A percentile compares a stretch with the other conserved stretches of the same genome.
Conservation (phyloP, 2,888 invertebrate species). For the Acrobasis suavella region DNA sequence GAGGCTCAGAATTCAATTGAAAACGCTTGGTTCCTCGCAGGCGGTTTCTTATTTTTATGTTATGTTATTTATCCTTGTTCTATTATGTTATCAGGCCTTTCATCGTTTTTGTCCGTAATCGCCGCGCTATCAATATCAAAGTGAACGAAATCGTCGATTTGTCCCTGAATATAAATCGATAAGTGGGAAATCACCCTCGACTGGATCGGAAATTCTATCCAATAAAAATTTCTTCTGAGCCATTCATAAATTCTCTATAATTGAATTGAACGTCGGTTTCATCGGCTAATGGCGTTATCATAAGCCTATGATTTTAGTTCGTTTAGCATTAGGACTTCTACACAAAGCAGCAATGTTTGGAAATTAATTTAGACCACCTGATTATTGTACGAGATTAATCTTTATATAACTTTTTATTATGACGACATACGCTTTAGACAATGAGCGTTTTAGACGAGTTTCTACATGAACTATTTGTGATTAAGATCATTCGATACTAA, state of each 20-base stretch:
- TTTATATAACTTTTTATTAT: no score
- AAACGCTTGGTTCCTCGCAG: conserved; percentile 13
- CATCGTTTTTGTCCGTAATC: conserved; percentile 42
- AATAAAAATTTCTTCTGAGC: conserved; percentile 68
- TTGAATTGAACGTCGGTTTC: conserved; percentile 68
- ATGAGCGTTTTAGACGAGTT: no score
- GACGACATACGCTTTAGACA: no score
- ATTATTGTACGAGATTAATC: no score
- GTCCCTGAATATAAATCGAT: conserved; percentile 56
- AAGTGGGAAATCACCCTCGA: conserved; percentile 61
- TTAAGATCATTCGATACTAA: no score
- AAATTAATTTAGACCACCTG: no score
- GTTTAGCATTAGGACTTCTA: conserved; percentile 25
- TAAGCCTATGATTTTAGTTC: conserved; percentile 61
- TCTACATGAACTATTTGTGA: no score
- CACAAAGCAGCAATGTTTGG: no score
- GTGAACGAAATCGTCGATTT: conserved; percentile 53
- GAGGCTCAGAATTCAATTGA: conserved; percentile 9
- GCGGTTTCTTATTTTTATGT: conserved; percentile 39
- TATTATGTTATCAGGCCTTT: conserved; percentile 44
- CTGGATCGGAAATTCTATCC: conserved; percentile 60
- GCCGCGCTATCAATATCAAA: conserved; percentile 45
- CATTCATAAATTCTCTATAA: conserved; percentile 75
- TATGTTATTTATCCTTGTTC: conserved; percentile 31
- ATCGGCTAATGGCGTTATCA: conserved; percentile 57